phyloP scores from a whole-genome alignment of 2,888 invertebrate genomes.

The Nesidiocoris tenuis region DNA sequence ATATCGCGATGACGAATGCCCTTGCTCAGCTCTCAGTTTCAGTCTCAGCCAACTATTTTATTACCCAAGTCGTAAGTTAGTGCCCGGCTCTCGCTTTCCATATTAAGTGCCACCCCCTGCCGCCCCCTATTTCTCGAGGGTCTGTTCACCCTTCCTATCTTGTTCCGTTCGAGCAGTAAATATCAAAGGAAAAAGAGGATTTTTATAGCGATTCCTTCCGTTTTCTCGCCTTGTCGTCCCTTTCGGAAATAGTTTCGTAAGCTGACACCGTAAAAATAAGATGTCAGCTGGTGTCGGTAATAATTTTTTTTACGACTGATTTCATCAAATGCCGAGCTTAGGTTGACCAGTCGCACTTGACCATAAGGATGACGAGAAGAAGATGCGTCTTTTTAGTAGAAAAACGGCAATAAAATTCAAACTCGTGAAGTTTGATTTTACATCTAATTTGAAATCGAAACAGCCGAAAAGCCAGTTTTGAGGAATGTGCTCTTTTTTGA shows the following conservation, averaged over 20 bases:
- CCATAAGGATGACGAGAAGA: too few species aligned
- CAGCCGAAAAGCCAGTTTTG: too few species aligned
- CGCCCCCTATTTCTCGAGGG: background rate
- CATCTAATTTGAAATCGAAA: too few species aligned
- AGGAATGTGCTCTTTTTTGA: too few species aligned
- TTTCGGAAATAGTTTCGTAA: background rate
- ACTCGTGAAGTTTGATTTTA: too few species aligned
- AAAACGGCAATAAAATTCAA: too few species aligned
- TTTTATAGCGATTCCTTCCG: background rate
- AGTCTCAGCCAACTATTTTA: constrained; percentile 17
- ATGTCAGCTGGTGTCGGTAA: background rate
- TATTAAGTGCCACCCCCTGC: constrained; percentile 5
- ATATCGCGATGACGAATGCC: background rate
- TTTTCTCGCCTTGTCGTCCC: background rate
- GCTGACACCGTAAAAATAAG: background rate
- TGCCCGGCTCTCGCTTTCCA: constrained; percentile 12
- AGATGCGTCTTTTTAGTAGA: too few species aligned
- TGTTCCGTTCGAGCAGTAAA: background rate
- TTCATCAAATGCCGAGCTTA: background rate
- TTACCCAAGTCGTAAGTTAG: constrained; percentile 13
- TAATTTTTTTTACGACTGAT: background rate
- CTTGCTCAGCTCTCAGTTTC: background rate
- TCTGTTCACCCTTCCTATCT: background rate
- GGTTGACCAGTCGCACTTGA: too few species aligned
- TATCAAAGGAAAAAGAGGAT: background rate